Percentiles rank a stretch among this genome's conserved stretches.
Evolutionary conservation across 2,113 vertebrate genomes (phyloP).

Genomic region (Ariopsis seemanni): DNA sequence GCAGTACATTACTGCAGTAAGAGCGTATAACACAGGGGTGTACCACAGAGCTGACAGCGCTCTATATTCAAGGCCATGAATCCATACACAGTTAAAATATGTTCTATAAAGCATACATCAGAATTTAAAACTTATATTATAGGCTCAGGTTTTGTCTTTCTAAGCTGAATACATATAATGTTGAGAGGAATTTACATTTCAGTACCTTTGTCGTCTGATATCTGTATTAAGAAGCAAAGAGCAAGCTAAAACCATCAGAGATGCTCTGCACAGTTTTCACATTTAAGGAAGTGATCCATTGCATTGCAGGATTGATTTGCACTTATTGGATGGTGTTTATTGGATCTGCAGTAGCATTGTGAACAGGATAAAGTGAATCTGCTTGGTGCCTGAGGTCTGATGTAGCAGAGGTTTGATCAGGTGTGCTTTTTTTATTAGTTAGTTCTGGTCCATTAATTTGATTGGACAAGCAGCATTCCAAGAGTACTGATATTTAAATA

Average conservation of each 20-base stretch:
- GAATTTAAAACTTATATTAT: not conserved
- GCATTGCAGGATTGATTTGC: not conserved
- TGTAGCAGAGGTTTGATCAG: not conserved
- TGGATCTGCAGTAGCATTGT: not conserved
- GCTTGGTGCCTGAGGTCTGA: not conserved
- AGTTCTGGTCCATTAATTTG: too few relatives aligned
- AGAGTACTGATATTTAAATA: not conserved
- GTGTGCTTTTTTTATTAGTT: too few relatives aligned
- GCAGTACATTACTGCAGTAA: not conserved
- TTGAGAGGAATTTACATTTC: not conserved
- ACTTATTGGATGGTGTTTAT: not conserved
- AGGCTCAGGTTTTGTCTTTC: not conserved
- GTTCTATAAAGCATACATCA: not conserved
- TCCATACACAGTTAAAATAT: not conserved
- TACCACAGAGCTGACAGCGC: not conserved
- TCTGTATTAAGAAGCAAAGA: not conserved
- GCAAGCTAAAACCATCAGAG: not conserved
- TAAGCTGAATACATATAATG: not conserved
- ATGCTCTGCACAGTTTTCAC: not conserved
- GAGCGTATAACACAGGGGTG: not conserved
- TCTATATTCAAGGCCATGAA: not conserved
- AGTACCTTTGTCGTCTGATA: not conserved
- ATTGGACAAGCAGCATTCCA: too few relatives aligned
- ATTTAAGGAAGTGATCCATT: not conserved
- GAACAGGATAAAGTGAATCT: not conserved